A percentile compares a stretch with the other conserved stretches of the same genome.
phyloP scores from a whole-genome alignment of 1,140 invertebrate species.

The Nilaparvata lugens region DNA sequence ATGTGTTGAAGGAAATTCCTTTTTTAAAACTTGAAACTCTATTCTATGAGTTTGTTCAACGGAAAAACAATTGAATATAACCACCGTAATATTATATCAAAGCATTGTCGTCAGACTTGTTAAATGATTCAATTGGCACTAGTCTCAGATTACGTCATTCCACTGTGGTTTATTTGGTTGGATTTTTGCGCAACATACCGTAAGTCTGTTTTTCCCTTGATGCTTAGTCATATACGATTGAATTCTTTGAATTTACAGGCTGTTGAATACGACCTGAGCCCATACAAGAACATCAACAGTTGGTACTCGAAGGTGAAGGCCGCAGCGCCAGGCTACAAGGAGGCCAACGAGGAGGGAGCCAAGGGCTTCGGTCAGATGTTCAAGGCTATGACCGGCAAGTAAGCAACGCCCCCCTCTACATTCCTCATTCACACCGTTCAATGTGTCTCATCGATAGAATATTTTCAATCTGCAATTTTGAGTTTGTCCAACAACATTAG shows the following conservation, averaged over 20 bases:
- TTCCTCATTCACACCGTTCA: not conserved
- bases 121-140: not conserved
- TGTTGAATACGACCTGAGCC: slow-evolving; percentile 30
- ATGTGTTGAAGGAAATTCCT: too few species aligned
- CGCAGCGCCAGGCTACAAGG: slow-evolving; percentile 20
- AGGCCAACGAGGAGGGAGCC: slow-evolving; percentile 34
- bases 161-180: not conserved
- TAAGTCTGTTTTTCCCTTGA: not conserved
- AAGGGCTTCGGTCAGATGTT: slow-evolving; percentile 22
- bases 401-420: not conserved
- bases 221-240: not conserved
- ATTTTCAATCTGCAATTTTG: too few species aligned
- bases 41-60: too few species aligned
- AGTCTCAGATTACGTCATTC: not conserved
- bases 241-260: slow-evolving; percentile 24
- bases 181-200: not conserved
- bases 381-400: slow-evolving; percentile 13
- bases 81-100: not conserved
- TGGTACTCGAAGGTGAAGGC: slow-evolving; percentile 32
- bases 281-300: slow-evolving; percentile 31
- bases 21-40: too few species aligned
- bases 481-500: too few species aligned
- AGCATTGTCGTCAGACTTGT: not conserved
- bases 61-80: not conserved
- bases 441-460: too few species aligned